phyloP scores from a whole-genome alignment of 1,140 invertebrate genomes.

The Stenopsyche tienmushanensis region DNA sequence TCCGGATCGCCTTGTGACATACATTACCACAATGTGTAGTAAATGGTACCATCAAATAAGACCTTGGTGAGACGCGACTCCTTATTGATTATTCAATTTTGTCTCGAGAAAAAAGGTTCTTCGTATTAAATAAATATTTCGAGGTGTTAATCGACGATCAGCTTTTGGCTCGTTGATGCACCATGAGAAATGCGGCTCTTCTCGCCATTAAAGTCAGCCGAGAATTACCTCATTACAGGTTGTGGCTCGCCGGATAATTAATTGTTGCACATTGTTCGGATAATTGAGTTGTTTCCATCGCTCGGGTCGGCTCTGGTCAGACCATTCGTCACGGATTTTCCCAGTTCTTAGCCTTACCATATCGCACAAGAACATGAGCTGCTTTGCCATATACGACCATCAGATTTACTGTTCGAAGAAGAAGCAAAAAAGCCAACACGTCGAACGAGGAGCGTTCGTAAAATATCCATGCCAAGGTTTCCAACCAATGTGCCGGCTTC shows the following conservation, averaged over 20 bases:
- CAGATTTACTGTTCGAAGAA: background rate
- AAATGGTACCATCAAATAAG: no score
- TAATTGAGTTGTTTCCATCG: slow-evolving; percentile 13
- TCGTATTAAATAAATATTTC: no score
- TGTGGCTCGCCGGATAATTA: slow-evolving; percentile 10
- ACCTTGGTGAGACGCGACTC: no score
- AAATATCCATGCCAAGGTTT: slow-evolving; percentile 33
- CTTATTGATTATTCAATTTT: no score
- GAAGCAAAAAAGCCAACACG: background rate
- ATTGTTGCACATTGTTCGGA: slow-evolving; percentile 19
- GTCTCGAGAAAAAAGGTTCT: no score
- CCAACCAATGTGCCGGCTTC: slow-evolving; percentile 4
- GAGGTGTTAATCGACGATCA: no score
- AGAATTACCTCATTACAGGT: slow-evolving; percentile 3
- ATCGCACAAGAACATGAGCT: background rate
- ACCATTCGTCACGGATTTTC: slow-evolving; percentile 1
- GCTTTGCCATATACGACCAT: slow-evolving; percentile 4
- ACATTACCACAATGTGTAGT: no score
- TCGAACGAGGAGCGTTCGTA: no score
- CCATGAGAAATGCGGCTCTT: no score
- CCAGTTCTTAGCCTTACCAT: no score
- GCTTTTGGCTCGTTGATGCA: no score
- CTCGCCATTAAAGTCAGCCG: slow-evolving; percentile 14
- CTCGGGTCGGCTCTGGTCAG: background rate
- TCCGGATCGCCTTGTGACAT: no score